Base-by-base conservation (phyloP, 1,140 invertebrate genomes). In the Pogonomyrmex californicus region DNA sequence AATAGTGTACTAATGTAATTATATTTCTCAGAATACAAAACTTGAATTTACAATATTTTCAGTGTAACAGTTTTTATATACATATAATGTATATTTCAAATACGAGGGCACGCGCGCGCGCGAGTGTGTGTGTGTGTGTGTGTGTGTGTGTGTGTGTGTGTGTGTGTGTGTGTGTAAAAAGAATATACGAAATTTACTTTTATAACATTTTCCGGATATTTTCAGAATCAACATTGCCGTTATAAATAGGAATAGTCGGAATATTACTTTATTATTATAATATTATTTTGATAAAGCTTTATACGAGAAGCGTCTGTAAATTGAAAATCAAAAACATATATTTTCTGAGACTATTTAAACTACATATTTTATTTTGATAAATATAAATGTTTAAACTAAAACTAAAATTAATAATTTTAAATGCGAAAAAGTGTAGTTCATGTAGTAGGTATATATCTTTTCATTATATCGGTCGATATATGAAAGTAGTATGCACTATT, bases 381-480 rank as follows among this genome's bases (percentile, higher is more conserved):
- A 23, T 23, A 47, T 81, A 14, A 68, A 70, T 56, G 49, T 70
- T 81, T 56, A n/a, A 81, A 17, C 3, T 44, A 58, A 44, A 23
- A 23, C 23, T 23, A 23, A 23, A 23, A 23, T 23, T 23, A 65
- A 30, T 30, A 58, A 33, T 79, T 79, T 63, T 30, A 14, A 47
- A 54, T 6, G 33, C 17, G 41, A 78, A 47, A 44, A 14, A 65
- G 10, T 14, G 10, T 49, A 78, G 30, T 23, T 65, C 33, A 33
- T 14, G 23, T 0, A 17, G 14, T 14, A 81, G 14, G 10, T 17
- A 56, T 56, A 23, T 14, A 41, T 54, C 4, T 44, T 23, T 56
- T 68, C 12, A 70, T 56, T 58, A 51, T 68, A 41, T 68, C 36
- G 62, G 36, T 68, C 62, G 33, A 81, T 81, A 81, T 81, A 30